Evolutionary conservation across 2,797 vertebrate species (phyloP).

Genomic region (Falco biarmicus): DNA sequence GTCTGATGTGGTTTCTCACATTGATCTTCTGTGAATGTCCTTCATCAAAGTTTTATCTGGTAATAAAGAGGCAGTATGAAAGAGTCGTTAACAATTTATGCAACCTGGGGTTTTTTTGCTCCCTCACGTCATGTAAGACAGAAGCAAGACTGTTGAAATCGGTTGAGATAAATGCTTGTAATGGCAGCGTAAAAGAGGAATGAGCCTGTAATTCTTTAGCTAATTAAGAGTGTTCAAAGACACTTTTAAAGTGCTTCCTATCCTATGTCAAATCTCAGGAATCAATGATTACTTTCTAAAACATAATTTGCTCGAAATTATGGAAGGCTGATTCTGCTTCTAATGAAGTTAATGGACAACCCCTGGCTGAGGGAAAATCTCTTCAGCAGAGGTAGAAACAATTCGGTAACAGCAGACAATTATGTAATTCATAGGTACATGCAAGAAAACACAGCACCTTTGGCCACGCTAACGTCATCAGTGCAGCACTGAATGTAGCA

Average conservation of each 20-base stretch:
- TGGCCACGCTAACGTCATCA: not conserved
- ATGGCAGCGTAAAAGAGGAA: not conserved
- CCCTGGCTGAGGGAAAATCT: not conserved
- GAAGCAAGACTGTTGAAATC: slow-evolving; percentile 12
- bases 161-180: not conserved
- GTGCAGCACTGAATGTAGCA: not conserved
- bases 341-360: not conserved
- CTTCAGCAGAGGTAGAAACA: not conserved
- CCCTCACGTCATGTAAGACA: not conserved
- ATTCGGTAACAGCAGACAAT: not conserved
- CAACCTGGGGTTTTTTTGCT: not conserved
- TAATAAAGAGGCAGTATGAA: slow-evolving; percentile 45
- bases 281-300: slow-evolving; percentile 18
- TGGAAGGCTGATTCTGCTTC: not conserved
- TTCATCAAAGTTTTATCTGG: slow-evolving; percentile 60
- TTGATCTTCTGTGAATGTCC: slow-evolving; percentile 52
- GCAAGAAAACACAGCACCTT: not conserved
- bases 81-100: slow-evolving; percentile 47
- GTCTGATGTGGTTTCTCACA: slow-evolving; percentile 40
- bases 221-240: slow-evolving; percentile 47
- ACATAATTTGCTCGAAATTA: slow-evolving; percentile 22
- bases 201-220: not conserved
- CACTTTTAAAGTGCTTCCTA: not conserved
- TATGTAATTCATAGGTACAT: slow-evolving; percentile 11
- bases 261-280: not conserved